A percentile compares a stretch with the other conserved stretches of the same genome.
Conservation (phyloP, 2,888 invertebrate genomes). For the Apodemia mormo region DNA sequence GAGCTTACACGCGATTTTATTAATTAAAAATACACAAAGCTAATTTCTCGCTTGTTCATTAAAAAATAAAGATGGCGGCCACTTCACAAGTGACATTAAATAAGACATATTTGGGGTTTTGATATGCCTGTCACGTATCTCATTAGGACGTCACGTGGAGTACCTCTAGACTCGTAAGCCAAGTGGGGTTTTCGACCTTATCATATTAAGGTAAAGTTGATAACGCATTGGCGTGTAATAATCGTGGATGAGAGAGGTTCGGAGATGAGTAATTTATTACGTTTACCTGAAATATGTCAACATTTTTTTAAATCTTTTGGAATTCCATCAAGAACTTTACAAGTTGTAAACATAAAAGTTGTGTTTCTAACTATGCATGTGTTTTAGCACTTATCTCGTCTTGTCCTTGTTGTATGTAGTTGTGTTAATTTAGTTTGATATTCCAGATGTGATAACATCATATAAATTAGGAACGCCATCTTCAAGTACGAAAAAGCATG, state of each 20-base stretch:
- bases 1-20: too few relatives aligned
- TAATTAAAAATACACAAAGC: neutral
- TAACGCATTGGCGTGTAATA: neutral
- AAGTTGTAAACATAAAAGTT: too few relatives aligned
- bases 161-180: neutral
- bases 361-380: too few relatives aligned
- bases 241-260: neutral
- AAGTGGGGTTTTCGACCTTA: neutral
- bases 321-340: too few relatives aligned
- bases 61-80: conserved; percentile 13
- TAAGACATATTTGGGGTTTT: conserved; percentile 12
- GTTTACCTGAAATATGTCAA: too few relatives aligned
- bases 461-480: too few relatives aligned
- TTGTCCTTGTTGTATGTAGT: too few relatives aligned
- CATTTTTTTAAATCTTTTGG: too few relatives aligned
- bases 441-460: too few relatives aligned
- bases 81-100: conserved; percentile 11
- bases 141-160: conserved; percentile 8
- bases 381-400: too few relatives aligned
- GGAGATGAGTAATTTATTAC: conserved; percentile 2
- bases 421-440: too few relatives aligned
- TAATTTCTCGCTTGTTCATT: neutral
- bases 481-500: too few relatives aligned
- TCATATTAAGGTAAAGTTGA: neutral
- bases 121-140: conserved; percentile 15